These are phyloP conservation scores for Ptychobarbus kaznakovi DNA, from an alignment of 2,797 vertebrate genomes.

Conservation along the genomic window DNA sequence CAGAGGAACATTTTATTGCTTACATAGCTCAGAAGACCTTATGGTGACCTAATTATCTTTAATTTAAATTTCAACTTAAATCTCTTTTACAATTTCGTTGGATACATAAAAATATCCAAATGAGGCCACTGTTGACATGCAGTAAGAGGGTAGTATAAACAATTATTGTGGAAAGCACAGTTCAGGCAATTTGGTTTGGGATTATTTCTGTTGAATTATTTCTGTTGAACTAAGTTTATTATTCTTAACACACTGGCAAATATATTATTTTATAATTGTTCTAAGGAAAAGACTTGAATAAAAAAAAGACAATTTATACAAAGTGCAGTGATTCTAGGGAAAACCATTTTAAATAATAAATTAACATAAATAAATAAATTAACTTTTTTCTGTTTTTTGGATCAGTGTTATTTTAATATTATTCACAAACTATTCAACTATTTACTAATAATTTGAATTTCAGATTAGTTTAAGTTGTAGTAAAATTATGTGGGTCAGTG, in stretches of 20 bases:
- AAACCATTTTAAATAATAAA: too few species aligned
- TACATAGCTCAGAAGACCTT: neutral
- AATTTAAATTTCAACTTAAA: neutral
- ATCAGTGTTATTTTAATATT: neutral
- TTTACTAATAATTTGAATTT: neutral
- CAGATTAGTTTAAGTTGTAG: neutral
- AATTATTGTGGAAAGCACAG: neutral
- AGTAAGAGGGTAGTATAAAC: neutral
- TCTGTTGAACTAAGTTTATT: neutral
- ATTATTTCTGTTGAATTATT: neutral
- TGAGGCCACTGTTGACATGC: too few species aligned
- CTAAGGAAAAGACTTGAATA: too few species aligned
- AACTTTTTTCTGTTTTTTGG: neutral
- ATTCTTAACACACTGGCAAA: neutral
- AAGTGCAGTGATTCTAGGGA: too few species aligned
- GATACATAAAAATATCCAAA: neutral
- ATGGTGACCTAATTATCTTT: slow-evolving; percentile 5
- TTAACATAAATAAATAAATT: neutral
- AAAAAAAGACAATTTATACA: too few species aligned
- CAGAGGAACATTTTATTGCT: slow-evolving; percentile 3
- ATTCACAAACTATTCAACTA: neutral
- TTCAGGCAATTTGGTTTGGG: neutral
- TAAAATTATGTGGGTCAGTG: too few species aligned
- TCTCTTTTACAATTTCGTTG: neutral
- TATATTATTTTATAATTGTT: neutral